A percentile compares a stretch with the other conserved stretches of the same genome.
These are phyloP conservation scores for Cephalotes varians DNA, from an alignment of 2,888 invertebrate genomes.

Conservation along the genomic window DNA sequence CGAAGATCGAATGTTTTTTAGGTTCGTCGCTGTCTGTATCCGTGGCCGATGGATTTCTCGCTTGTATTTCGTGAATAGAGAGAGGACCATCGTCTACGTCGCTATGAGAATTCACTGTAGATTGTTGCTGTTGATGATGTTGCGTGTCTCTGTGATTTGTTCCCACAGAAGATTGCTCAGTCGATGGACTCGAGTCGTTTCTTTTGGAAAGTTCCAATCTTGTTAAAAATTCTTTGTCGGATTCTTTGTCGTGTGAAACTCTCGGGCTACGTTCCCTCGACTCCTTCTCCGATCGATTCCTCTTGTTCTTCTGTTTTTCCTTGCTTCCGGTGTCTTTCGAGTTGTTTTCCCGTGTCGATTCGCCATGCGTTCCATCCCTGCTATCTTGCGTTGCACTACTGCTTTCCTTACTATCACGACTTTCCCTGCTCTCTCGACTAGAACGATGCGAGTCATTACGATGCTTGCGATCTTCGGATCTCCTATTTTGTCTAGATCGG, in stretches of 20 bases:
- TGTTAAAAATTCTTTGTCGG: slow-evolving; percentile 83
- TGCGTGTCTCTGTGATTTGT: slow-evolving; percentile 79
- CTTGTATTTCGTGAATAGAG: slow-evolving; percentile 82
- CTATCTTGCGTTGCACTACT: slow-evolving; percentile 75
- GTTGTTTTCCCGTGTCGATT: slow-evolving; percentile 73
- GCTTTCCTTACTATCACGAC: slow-evolving; percentile 81
- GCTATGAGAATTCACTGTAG: slow-evolving; percentile 79
- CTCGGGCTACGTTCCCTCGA: slow-evolving; percentile 82
- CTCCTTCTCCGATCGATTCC: slow-evolving; percentile 79
- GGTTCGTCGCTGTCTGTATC: slow-evolving; percentile 92
- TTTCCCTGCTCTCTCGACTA: slow-evolving; percentile 82
- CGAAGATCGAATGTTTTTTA: slow-evolving; percentile 96
- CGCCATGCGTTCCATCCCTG: slow-evolving; percentile 72
- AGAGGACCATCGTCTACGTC: slow-evolving; percentile 82
- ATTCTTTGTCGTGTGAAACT: slow-evolving; percentile 82
- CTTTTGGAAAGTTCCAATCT: slow-evolving; percentile 81
- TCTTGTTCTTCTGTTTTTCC: slow-evolving; percentile 81
- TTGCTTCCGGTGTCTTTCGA: slow-evolving; percentile 67
- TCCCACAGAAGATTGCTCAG: slow-evolving; percentile 73
- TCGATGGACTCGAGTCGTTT: slow-evolving; percentile 77
- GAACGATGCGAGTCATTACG: slow-evolving; percentile 84
- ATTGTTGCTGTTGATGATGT: slow-evolving; percentile 77
- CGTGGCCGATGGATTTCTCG: slow-evolving; percentile 83
- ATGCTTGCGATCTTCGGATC: slow-evolving; percentile 84
- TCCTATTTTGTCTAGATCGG: slow-evolving; percentile 83